Percentiles rank a stretch among this genome's conserved stretches.
These are phyloP conservation scores for Aphodius granarius DNA, from an alignment of 2,888 invertebrate genomes.

Conservation along the genomic window DNA sequence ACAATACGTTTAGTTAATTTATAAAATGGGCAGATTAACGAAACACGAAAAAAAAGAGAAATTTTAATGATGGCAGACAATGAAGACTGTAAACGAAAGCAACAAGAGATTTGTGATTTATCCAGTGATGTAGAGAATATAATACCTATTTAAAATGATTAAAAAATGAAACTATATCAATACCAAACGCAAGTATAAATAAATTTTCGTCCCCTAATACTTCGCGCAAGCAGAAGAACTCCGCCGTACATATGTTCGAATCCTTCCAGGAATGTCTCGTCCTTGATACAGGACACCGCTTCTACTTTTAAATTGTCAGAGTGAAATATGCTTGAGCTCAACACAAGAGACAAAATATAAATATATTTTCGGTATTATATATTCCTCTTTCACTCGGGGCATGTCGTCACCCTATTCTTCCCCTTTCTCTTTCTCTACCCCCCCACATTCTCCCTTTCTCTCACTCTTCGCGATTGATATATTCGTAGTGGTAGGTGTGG, in stretches of 20 bases:
- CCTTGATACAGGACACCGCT: not conserved
- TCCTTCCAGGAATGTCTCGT: not conserved
- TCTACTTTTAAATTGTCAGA: not conserved
- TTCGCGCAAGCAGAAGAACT: too few species aligned
- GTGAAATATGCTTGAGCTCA: not conserved
- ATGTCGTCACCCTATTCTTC: not conserved
- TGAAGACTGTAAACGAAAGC: too few species aligned
- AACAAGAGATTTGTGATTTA: too few species aligned
- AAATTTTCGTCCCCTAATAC: too few species aligned
- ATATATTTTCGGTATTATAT: not conserved
- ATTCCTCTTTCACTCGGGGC: not conserved
- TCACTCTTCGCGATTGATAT: constrained; percentile 23
- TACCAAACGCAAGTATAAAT: too few species aligned
- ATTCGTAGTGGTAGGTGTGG: constrained; percentile 34
- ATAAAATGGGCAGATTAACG: too few species aligned
- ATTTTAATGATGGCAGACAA: too few species aligned
- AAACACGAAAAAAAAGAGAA: too few species aligned
- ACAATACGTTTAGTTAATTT: too few species aligned
- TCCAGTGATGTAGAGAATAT: too few species aligned
- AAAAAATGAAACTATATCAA: too few species aligned
- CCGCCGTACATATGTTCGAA: not conserved
- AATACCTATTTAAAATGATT: too few species aligned
- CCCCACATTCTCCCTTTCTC: not conserved
- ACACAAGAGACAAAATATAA: not conserved
- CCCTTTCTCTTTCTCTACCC: not conserved